Evolutionary conservation across 2,888 invertebrate species (phyloP), one percentile per base, ranked within the genome.

Genomic region (Chesias legatella): DNA sequence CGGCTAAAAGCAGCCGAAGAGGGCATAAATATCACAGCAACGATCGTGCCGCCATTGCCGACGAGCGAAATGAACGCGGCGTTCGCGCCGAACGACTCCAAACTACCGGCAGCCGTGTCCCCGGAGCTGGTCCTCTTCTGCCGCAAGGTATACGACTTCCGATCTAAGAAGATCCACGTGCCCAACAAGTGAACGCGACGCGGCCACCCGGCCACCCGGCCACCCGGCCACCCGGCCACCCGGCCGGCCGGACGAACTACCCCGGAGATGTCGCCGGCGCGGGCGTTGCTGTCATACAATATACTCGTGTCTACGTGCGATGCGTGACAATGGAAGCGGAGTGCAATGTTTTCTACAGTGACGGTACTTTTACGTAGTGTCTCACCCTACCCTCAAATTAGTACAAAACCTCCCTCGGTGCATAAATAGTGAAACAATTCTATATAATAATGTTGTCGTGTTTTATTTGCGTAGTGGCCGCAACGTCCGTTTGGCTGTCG

Each of bases 121-220:
- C 90, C 93, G 6, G 98, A 98, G 65, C 92, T 96, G 78, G 95
- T 98, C 27, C 95, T 98, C 76, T 96, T 98, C 89, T 98, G 98
- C 82, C 93, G 97, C 32, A 94, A 95, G 62, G 73, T 98, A 45
- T 98, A 98, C 89, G 98, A 98, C 86, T 97, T 96, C 88, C 91
- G 97, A 60, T 94, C 95, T 63, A 97, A 96, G 73, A 90, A 94
- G 61, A 90, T 94, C 49, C 82, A 83, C 53, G 74, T 79, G 7
- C 83, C 82, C 31, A 82, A 78, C 71, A 86, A 88, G 64, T 88
- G 86, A 86, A 63, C 58, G 25, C 26, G 25, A 22, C 22, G 13
- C 9, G 10, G 25, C 33, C n/a, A n/a, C n/a, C n/a, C n/a, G n/a
- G n/a, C n/a, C n/a, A n/a, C n/a, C n/a, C n/a, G n/a, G n/a, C n/a